Percentiles rank a stretch among this genome's conserved stretches.
Conservation (phyloP, 92 coral and sea anemone species). For the Ricordea florida region DNA sequence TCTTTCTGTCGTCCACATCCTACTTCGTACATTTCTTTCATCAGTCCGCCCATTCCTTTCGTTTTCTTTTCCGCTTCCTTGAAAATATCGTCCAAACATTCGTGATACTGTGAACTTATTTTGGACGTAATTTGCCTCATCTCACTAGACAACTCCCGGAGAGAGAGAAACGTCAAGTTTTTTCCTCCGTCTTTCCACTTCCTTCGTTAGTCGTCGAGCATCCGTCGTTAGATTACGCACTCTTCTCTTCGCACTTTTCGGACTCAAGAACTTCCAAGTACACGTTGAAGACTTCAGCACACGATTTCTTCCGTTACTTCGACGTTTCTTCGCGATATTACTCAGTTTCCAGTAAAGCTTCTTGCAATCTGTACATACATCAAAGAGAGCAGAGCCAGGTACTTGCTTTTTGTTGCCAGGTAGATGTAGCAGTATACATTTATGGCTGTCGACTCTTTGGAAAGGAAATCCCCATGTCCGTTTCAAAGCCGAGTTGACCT, state of each 20-base stretch:
- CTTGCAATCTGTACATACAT: neutral
- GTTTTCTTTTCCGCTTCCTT: neutral
- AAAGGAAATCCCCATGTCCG: slow-evolving; percentile 6
- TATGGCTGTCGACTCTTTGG: neutral
- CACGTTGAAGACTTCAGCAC: neutral
- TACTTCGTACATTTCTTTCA: neutral
- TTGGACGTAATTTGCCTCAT: neutral
- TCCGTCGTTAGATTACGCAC: neutral
- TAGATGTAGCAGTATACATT: neutral
- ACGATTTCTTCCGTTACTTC: neutral
- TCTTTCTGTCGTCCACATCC: neutral
- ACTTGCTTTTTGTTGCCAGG: neutral
- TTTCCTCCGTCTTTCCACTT: neutral
- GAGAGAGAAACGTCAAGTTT: neutral
- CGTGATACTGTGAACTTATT: neutral
- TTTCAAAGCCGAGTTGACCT: neutral
- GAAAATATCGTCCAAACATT: neutral
- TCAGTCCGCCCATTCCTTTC: neutral
- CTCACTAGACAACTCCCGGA: neutral
- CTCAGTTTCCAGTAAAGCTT: neutral
- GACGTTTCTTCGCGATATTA: neutral
- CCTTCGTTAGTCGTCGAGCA: neutral
- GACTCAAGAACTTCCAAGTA: neutral
- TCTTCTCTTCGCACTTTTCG: neutral
- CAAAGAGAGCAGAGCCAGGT: neutral